A percentile compares a stretch with the other conserved stretches of the same genome.
Conservation (phyloP, 2,888 invertebrate genomes). For the Physocephala rufipes region DNA sequence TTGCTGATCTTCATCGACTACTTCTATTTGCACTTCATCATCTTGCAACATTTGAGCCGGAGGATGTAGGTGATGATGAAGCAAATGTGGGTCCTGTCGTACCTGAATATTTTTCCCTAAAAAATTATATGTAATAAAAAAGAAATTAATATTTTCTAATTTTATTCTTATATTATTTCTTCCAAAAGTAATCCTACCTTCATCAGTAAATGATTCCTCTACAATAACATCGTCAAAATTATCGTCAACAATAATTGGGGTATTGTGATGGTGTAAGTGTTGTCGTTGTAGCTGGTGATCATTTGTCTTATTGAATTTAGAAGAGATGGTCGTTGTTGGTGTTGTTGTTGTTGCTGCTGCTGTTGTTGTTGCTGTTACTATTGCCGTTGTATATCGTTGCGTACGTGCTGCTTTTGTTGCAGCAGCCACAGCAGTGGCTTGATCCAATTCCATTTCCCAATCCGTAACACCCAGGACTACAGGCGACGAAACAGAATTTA, state of each 20-base stretch:
- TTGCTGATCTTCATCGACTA: slow-evolving; percentile 19
- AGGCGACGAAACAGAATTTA: slow-evolving; percentile 39
- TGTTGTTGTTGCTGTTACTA: slow-evolving; percentile 47
- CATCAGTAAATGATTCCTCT: slow-evolving; percentile 42
- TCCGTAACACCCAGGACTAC: slow-evolving; percentile 65
- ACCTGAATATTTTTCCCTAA: slow-evolving; percentile 13
- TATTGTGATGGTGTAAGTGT: slow-evolving; percentile 36
- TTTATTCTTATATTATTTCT: background rate
- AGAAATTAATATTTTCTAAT: slow-evolving; percentile 2
- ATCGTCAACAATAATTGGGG: slow-evolving; percentile 48
- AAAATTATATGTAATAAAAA: slow-evolving; percentile 14
- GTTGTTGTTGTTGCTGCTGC: slow-evolving; percentile 41
- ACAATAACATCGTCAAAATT: slow-evolving; percentile 55
- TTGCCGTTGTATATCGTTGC: slow-evolving; percentile 54
- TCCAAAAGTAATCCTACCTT: slow-evolving; percentile 38
- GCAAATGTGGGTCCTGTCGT: background rate
- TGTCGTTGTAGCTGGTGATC: slow-evolving; percentile 32
- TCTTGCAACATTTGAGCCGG: slow-evolving; percentile 45
- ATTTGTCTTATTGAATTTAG: slow-evolving; percentile 12
- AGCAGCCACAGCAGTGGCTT: slow-evolving; percentile 61
- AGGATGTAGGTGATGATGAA: slow-evolving; percentile 36
- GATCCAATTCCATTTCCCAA: slow-evolving; percentile 73
- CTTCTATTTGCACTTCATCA: slow-evolving; percentile 35
- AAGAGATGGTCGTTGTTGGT: slow-evolving; percentile 2
- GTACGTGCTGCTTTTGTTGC: slow-evolving; percentile 40